phyloP scores from a whole-genome alignment of 2,888 invertebrate genomes.

The Branchipolynoe longqiensis region DNA sequence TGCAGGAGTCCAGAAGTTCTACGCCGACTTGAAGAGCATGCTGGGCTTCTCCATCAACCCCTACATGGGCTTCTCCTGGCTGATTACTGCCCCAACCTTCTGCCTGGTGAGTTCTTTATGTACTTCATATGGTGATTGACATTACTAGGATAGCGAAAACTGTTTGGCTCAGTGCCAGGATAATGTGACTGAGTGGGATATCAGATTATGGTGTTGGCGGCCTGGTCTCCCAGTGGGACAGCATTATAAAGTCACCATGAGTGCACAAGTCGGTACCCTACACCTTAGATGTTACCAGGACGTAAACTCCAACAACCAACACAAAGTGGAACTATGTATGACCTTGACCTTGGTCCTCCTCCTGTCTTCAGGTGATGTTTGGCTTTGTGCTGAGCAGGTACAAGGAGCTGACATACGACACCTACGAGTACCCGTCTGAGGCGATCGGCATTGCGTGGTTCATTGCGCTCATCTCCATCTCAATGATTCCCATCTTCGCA shows the following conservation, averaged over 20 bases:
- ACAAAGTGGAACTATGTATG: no score
- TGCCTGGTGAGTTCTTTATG: slow-evolving; percentile 84
- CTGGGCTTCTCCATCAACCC: slow-evolving; percentile 85
- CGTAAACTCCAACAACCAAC: no score
- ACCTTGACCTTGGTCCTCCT: no score
- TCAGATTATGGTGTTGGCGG: no score
- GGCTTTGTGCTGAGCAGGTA: slow-evolving; percentile 77
- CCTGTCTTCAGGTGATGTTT: slow-evolving; percentile 78
- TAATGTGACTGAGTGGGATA: no score
- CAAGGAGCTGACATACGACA: slow-evolving; percentile 77
- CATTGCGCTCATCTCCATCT: slow-evolving; percentile 64
- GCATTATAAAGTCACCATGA: no score
- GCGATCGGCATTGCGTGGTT: slow-evolving; percentile 78
- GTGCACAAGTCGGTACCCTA: no score
- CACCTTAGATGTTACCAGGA: no score
- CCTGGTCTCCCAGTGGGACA: no score
- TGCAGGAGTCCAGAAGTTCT: slow-evolving; percentile 85
- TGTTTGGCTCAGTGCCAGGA: no score
- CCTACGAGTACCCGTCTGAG: slow-evolving; percentile 83
- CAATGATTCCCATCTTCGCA: slow-evolving; percentile 64
- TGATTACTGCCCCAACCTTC: slow-evolving; percentile 84
- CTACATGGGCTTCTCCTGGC: slow-evolving; percentile 85
- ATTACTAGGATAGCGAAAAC: no score
- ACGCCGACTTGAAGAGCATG: slow-evolving; percentile 90
- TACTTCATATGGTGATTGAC: no score